Evolutionary conservation across 2,888 invertebrate genomes (phyloP).

Genomic region (Stenodera caucasica): DNA sequence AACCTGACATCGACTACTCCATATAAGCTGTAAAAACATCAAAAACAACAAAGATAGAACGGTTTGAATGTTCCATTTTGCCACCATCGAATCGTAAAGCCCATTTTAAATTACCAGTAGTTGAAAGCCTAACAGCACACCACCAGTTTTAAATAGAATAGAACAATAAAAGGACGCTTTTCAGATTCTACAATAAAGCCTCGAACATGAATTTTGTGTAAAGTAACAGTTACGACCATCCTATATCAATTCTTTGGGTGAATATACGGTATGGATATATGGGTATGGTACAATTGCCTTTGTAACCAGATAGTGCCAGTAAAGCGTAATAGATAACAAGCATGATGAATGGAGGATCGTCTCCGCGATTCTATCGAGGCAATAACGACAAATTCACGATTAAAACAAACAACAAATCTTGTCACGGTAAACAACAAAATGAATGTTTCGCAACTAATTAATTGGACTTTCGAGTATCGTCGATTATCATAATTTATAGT

Average conservation of each 20-base stretch:
- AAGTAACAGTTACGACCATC: conserved; percentile 31
- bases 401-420: conserved; percentile 13
- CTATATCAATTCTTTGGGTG: conserved; percentile 28
- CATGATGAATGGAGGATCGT: conserved; percentile 37
- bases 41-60: conserved; percentile 22
- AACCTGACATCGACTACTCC: not conserved
- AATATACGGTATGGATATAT: conserved; percentile 12
- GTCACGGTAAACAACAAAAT: conserved; percentile 1
- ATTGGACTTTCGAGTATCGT: conserved; percentile 15
- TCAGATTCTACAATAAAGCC: conserved; percentile 31
- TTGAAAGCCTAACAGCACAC: conserved; percentile 37
- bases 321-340: conserved; percentile 29
- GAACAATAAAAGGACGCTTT: conserved; percentile 38
- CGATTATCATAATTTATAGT: conserved; percentile 9
- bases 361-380: conserved; percentile 31
- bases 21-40: not conserved
- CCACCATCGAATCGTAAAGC: conserved; percentile 28
- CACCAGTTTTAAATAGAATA: conserved; percentile 42
- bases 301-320: conserved; percentile 33
- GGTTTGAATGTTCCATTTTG: conserved; percentile 21
- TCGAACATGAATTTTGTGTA: conserved; percentile 33
- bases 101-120: conserved; percentile 42
- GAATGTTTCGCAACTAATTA: conserved; percentile 16
- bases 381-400: conserved; percentile 19
- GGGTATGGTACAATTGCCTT: conserved; percentile 36